These are phyloP conservation scores for Limenitis camilla DNA, from an alignment of 2,888 invertebrate species.

Conservation along the genomic window DNA sequence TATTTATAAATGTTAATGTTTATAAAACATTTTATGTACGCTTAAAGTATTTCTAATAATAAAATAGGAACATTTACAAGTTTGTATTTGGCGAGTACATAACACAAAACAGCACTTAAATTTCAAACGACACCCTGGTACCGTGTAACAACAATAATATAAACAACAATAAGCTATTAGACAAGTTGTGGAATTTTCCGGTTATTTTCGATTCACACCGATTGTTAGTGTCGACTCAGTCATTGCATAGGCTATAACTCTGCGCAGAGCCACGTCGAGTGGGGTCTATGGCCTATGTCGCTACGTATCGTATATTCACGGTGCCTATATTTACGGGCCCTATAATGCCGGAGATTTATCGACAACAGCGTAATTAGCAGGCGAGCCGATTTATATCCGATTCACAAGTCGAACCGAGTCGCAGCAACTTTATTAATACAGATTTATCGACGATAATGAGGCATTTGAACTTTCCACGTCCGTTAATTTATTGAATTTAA, in stretches of 20 bases:
- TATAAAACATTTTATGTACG: too few relatives aligned
- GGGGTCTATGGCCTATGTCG: constrained; percentile 66
- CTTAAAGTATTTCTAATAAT: too few relatives aligned
- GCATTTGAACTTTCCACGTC: constrained; percentile 31
- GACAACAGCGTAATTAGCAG: constrained; percentile 61
- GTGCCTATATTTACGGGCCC: constrained; percentile 60
- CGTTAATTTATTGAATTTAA: constrained; percentile 19
- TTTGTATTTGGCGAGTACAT: constrained; percentile 24
- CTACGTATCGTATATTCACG: constrained; percentile 48
- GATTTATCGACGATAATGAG: constrained; percentile 45
- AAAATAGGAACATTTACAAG: constrained; percentile 20
- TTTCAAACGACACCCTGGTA: constrained; percentile 44
- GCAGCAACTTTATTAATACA: constrained; percentile 35
- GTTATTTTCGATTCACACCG: constrained; percentile 71
- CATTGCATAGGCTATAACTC: constrained; percentile 59
- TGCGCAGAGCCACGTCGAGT: constrained; percentile 53
- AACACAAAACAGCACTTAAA: constrained; percentile 47
- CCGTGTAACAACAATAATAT: constrained; percentile 30
- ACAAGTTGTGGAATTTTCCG: constrained; percentile 71
- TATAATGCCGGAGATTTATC: constrained; percentile 64
- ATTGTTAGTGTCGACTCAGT: constrained; percentile 56
- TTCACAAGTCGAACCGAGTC: constrained; percentile 32
- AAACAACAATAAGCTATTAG: constrained; percentile 71
- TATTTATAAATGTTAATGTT: too few relatives aligned
- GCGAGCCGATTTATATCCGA: constrained; percentile 50